phyloP scores from a whole-genome alignment of 2,888 invertebrate genomes.

The Andrena praecox region DNA sequence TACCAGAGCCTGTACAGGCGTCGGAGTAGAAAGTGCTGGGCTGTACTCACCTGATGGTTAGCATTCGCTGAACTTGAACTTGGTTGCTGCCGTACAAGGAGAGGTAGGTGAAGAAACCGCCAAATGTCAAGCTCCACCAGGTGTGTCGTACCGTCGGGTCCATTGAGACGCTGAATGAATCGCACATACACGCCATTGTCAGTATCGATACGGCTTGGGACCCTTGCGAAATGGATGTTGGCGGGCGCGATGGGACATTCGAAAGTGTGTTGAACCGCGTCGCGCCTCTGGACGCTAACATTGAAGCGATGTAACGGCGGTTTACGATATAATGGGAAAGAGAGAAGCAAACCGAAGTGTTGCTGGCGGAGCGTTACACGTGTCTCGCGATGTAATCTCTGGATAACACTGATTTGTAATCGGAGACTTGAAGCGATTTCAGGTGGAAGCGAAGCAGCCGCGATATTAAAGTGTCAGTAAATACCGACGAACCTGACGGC shows the following conservation, averaged over 20 bases:
- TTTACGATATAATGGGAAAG: background rate
- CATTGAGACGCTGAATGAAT: slow-evolving; percentile 88
- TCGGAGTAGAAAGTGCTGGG: slow-evolving; percentile 51
- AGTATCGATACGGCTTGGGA: slow-evolving; percentile 46
- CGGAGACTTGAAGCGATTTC: background rate
- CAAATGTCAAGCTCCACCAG: slow-evolving; percentile 92
- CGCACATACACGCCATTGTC: slow-evolving; percentile 40
- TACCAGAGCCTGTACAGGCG: background rate
- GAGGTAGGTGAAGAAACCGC: slow-evolving; percentile 91
- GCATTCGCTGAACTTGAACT: slow-evolving; percentile 88
- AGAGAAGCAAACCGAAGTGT: slow-evolving; percentile 24
- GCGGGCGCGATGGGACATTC: slow-evolving; percentile 19
- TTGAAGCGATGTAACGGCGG: background rate
- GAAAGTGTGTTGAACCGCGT: slow-evolving; percentile 35
- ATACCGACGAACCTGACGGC: background rate
- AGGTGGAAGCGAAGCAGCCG: background rate
- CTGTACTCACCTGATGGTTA: slow-evolving; percentile 83
- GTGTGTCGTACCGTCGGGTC: slow-evolving; percentile 94
- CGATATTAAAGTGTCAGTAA: background rate
- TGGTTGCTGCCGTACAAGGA: slow-evolving; percentile 94
- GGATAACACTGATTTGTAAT: background rate
- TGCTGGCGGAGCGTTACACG: slow-evolving; percentile 14
- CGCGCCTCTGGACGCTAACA: slow-evolving; percentile 14
- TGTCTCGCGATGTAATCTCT: slow-evolving; percentile 19
- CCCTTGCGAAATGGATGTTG: slow-evolving; percentile 47